These are phyloP conservation scores for Mixornis gularis DNA, from an alignment of 2,113 vertebrate species.

Conservation along the genomic window DNA sequence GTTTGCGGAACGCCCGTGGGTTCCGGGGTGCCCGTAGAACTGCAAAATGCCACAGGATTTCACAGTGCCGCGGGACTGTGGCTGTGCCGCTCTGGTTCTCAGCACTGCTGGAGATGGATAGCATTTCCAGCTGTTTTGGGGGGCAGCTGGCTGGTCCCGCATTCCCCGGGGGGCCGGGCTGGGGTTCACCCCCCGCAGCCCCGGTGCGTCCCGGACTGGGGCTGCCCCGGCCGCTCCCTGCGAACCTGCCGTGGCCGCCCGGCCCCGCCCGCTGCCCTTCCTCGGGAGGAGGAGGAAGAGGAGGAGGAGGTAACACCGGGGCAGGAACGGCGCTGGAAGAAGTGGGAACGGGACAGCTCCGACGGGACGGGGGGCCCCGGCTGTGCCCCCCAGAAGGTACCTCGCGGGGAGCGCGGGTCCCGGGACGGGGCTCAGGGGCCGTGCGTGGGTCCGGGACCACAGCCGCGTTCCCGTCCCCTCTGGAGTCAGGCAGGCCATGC, in stretches of 20 bases:
- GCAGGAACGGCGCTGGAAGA: neutral
- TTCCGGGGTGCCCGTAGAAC: neutral
- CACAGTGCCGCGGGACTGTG: neutral
- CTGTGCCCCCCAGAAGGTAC: neutral
- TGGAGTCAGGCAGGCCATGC: neutral
- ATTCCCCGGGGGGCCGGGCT: no score
- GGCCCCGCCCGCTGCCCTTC: neutral
- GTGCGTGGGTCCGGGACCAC: neutral
- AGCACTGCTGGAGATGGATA: neutral
- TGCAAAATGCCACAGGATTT: neutral
- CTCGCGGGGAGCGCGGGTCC: neutral
- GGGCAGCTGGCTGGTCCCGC: neutral
- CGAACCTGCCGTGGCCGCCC: neutral
- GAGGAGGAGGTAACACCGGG: neutral
- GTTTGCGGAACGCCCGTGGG: neutral
- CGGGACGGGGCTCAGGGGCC: neutral
- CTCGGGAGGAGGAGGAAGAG: neutral
- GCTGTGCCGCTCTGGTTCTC: neutral
- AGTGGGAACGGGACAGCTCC: neutral
- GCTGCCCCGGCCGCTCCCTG: neutral
- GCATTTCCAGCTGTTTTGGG: neutral
- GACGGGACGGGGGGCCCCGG: fast-evolving
- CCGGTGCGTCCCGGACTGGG: neutral
- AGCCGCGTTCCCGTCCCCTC: neutral
- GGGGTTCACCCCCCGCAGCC: neutral